Evolutionary conservation across 2,888 invertebrate genomes (phyloP).

Genomic region (Beris chalybata): DNA sequence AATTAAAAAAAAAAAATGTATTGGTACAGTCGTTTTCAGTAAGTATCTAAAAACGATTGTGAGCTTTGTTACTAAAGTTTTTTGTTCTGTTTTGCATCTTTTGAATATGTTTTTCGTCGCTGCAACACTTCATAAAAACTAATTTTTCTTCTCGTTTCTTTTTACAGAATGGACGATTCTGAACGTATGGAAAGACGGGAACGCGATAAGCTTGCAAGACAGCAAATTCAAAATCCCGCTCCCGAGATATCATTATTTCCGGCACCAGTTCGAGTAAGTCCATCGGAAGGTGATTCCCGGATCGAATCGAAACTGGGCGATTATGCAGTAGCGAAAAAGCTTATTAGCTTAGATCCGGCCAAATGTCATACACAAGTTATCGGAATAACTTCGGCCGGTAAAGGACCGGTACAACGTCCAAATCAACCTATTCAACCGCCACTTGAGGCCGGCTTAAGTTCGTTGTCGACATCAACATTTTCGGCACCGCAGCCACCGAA

Average conservation of each 20-base stretch:
- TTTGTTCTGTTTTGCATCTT: neutral
- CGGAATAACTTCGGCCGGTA: constrained; percentile 41
- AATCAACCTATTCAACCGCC: constrained; percentile 1
- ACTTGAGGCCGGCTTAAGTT: neutral
- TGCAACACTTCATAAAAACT: no score
- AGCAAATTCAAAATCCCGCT: constrained; percentile 52
- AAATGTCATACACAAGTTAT: constrained; percentile 43
- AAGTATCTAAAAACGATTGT: no score
- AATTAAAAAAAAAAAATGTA: no score
- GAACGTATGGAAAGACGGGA: constrained; percentile 54
- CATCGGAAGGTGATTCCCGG: constrained; percentile 49
- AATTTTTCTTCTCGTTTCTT: constrained; percentile 2
- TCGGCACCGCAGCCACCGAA: constrained; percentile 36
- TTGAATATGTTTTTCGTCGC: no score
- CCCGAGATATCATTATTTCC: constrained; percentile 51
- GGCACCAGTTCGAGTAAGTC: constrained; percentile 52
- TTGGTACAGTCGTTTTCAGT: no score
- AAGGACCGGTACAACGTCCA: constrained; percentile 1
- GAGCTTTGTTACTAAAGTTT: neutral
- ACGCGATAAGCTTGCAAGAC: constrained; percentile 54
- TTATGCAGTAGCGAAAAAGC: constrained; percentile 48
- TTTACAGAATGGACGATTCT: constrained; percentile 54
- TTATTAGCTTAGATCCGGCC: constrained; percentile 43
- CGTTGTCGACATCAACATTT: constrained; percentile 15
- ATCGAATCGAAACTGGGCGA: constrained; percentile 53